Base-by-base conservation (phyloP, 2,888 invertebrate genomes). In the Athripsodes cinereus region DNA sequence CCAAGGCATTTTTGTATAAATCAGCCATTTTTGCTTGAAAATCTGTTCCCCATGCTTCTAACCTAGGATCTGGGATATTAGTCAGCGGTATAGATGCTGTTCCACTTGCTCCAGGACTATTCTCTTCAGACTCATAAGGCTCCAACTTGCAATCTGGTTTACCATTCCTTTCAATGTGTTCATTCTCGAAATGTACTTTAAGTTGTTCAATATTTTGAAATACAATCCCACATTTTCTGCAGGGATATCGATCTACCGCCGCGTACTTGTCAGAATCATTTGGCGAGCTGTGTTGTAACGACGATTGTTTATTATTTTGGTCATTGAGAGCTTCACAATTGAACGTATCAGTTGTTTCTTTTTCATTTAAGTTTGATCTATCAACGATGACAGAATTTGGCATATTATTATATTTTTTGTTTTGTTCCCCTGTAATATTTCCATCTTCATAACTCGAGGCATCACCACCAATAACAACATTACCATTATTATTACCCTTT, bases 11-110 rank as follows among this genome's bases (percentile, higher is more conserved):
- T 72, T 74, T 77, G 72, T 75, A 79, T 67, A 74, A 77, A 71
- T 75, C 79, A 62, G 73, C 78, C 78, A 76, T 79, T 71, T 75
- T 76, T 68, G 74, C 74, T 70, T 76, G 79, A 67, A 74, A 72
- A 70, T 74, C 76, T 57, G 58, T 65, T 63, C 65, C 67, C 69
- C 65, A 67, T 2, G 63, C 60, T 22, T 63, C 63, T 51, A 63
- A 58, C 11, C 63, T 40, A 11, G 63, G 63, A 35, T 62, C 63
- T 31, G 55, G 58, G 2, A 56, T 46, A 51, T 49, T 61, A 11
- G 54, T 26, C 16, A 44, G 52, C 13, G 54, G 52, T 11, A 51
- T 58, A 10, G 55, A 51, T 2, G 55, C 54, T 19, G 49, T 35
- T 6, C 5, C 26, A 53, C 53, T 61, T n/a, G 50, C 55, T 6